phyloP scores from a whole-genome alignment of 2,113 vertebrate genomes.

The Telmatochromis brichardi region DNA sequence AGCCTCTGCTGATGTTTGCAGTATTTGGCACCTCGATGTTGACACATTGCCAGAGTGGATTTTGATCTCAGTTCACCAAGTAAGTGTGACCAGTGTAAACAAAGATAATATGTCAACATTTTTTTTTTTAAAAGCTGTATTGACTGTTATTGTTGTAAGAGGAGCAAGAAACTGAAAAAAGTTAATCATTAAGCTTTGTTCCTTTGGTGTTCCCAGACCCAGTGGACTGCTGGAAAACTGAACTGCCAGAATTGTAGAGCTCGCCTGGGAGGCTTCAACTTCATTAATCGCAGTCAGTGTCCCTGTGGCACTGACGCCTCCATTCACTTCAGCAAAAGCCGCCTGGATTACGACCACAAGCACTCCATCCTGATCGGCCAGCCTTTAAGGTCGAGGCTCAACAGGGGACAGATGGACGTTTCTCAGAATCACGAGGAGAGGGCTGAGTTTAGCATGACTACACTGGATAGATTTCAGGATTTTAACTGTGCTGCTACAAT shows the following conservation, averaged over 20 bases:
- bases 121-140: not conserved
- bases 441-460: not conserved
- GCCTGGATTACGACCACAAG: slow-evolving; percentile 67
- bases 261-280: slow-evolving; percentile 82
- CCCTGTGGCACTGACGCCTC: slow-evolving; percentile 73
- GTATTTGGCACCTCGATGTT: slow-evolving; percentile 75
- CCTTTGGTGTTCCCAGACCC: slow-evolving; percentile 60
- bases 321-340: slow-evolving; percentile 78
- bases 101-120: not conserved
- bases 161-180: not conserved
- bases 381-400: slow-evolving; percentile 47
- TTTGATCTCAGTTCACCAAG: slow-evolving; percentile 72
- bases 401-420: not conserved
- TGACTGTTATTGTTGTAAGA: not conserved
- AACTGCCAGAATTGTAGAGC: slow-evolving; percentile 80
- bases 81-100: slow-evolving; percentile 20
- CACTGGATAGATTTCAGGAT: not conserved
- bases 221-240: slow-evolving; percentile 83
- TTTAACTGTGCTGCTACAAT: not conserved
- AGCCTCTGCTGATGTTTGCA: slow-evolving; percentile 57
- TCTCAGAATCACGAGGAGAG: not conserved
- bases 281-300: slow-evolving; percentile 72
- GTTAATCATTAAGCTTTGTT: not conserved
- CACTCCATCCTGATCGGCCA: slow-evolving; percentile 40
- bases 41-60: slow-evolving; percentile 82